Conservation (phyloP, 1,140 invertebrate species). For the Ips typographus region DNA sequence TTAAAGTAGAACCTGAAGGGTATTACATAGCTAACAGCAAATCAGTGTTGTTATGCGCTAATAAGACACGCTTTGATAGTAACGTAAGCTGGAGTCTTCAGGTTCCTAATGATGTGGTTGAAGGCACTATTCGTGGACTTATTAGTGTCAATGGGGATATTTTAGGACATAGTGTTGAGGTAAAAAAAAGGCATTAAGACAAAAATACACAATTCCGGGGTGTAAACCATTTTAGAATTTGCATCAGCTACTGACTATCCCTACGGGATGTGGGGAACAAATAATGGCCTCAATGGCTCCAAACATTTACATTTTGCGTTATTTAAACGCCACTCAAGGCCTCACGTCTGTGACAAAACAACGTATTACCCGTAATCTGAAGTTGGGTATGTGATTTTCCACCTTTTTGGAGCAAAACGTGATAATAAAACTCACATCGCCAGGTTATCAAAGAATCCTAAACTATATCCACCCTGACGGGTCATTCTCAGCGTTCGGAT, state of each 20-base stretch:
- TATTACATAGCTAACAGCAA: conserved; percentile 56
- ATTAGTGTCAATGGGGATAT: conserved; percentile 60
- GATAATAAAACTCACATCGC: conserved; percentile 35
- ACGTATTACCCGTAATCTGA: conserved; percentile 66
- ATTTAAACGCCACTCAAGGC: conserved; percentile 59
- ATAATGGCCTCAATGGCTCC: conserved; percentile 78
- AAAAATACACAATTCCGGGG: background rate
- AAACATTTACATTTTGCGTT: conserved; percentile 70
- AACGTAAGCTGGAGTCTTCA: conserved; percentile 44
- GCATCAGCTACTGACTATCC: conserved; percentile 58
- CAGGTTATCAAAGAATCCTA: conserved; percentile 70
- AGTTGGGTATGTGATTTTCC: conserved; percentile 49
- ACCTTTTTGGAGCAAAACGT: background rate
- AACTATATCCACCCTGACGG: conserved; percentile 71
- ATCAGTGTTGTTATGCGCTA: conserved; percentile 57
- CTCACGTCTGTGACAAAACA: conserved; percentile 55
- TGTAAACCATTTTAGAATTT: conserved; percentile 53
- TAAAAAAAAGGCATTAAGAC: conserved; percentile 13
- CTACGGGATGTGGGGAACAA: conserved; percentile 74
- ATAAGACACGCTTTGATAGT: conserved; percentile 26
- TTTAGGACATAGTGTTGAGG: conserved; percentile 60
- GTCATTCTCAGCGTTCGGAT: conserved; percentile 77
- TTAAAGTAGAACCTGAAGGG: conserved; percentile 62
- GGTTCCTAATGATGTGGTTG: conserved; percentile 53
- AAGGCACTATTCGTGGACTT: conserved; percentile 56